phyloP scores from a whole-genome alignment of 1,140 invertebrate species.

The Procambarus clarkii region DNA sequence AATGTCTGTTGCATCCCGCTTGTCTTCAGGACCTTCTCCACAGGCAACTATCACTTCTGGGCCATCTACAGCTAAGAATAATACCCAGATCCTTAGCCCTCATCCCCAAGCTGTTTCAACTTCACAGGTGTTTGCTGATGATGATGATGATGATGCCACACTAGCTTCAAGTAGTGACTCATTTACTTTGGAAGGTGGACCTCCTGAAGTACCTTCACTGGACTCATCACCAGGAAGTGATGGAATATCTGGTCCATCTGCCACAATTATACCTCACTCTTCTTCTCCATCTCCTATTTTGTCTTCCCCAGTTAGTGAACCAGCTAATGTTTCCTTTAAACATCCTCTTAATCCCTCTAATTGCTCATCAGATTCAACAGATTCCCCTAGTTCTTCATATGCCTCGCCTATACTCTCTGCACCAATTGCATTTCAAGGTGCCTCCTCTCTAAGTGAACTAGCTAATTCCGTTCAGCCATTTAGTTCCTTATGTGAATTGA shows the following conservation, averaged over 20 bases:
- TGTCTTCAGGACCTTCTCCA: constrained; percentile 61
- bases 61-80: constrained; percentile 54
- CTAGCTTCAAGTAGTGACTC: constrained; percentile 69
- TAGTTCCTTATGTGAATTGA: constrained; percentile 55
- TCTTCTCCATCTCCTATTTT: constrained; percentile 52
- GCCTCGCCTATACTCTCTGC: constrained; percentile 50
- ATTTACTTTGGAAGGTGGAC: constrained; percentile 64
- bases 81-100: constrained; percentile 35
- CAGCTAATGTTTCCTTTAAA: neutral
- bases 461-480: constrained; percentile 28
- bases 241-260: constrained; percentile 45
- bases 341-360: neutral
- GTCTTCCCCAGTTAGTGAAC: constrained; percentile 40
- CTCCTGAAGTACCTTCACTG: constrained; percentile 65
- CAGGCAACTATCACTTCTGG: constrained; percentile 48
- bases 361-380: constrained; percentile 29
- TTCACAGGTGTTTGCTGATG: constrained; percentile 29
- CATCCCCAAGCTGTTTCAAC: constrained; percentile 39
- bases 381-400: constrained; percentile 26
- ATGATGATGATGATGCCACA: constrained; percentile 69
- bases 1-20: constrained; percentile 47
- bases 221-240: constrained; percentile 62
- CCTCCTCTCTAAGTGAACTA: constrained; percentile 47
- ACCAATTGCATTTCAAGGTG: constrained; percentile 26
- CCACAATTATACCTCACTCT: constrained; percentile 58